Base-by-base conservation (phyloP, 2,113 vertebrate species). In the Chionodraco myersi region DNA sequence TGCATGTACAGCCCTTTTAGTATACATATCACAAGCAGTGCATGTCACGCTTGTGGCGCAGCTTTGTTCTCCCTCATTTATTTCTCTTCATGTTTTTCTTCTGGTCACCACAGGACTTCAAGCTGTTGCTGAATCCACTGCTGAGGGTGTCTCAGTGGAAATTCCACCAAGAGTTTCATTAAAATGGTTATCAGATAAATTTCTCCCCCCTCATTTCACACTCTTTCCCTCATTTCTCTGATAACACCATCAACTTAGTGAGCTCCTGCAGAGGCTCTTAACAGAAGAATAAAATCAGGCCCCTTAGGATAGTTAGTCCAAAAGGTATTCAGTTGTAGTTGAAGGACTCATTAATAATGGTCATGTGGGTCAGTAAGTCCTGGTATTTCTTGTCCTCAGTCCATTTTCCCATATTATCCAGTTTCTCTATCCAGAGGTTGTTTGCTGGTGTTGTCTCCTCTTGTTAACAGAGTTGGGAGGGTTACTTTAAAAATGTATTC, bases 171-270 rank as follows among this genome's bases (percentile, higher is more conserved):
- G 21, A 34, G 45, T 84, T 70, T 73, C 49, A 86, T 66, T 73
- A 59, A 69, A 73, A 57, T 18, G 0, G 1, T 53, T 57, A 1
- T 7, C 61, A 14, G 41, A 18, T 59, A 9, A 64, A 56, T 6
- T 67, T 70, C n/a, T 34, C 41, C 77, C 65, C 66, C 14, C 5
- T 44, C 59, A 62, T 60, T 10, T 51, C 48, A 61, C 48, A 18
- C 54, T 48, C 30, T 44, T 44, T 26, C 51, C 11, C 34, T 78
- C 72, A 86, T 83, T 60, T 75, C 57, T 51, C 51, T 58, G 57
- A 78, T 51, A 48, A 80, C 11, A 56, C 16, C 54, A 45, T 21
- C 2, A 14, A 8, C 18, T 59, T 10, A n/a, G 57, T 59, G 71
- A 74, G 45, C 26, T 58, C 62, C 59, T 44, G 51, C 72, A 26